Base-by-base conservation (phyloP, 2,888 invertebrate genomes). In the Acanthosepion esculentum region DNA sequence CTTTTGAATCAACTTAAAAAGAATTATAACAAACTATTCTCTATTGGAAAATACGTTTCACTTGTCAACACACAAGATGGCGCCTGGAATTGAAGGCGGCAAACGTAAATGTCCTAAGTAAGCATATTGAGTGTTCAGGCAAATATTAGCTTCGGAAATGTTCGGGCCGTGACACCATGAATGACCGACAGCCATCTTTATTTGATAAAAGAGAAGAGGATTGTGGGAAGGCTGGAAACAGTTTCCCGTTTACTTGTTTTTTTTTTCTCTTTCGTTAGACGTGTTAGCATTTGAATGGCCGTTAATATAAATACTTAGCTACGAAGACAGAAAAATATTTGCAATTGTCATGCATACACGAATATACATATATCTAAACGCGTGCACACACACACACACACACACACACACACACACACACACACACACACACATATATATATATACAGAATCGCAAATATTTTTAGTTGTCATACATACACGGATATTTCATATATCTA, bases 131-230 rank as follows among this genome's bases (percentile, higher is more conserved):
- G 78, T n/a, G n/a, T 78, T 1, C n/a, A n/a, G 78, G 78, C 33
- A 78, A 78, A 78, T 78, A 78, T 78, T 78, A 78, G n/a, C 78
- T 33, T 78, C 78, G 78, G 78, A n/a, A 78, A 78, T 78, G 78
- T 78, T 78, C 18, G 78, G n/a, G 20, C 78, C 15, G n/a, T 4
- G 78, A 78, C 33, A 33, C 78, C 33, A 78, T n/a, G 15, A 33
- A n/a, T 78, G n/a, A 33, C 5, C 12, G 78, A 33, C n/a, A n/a
- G 78, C n/a, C 78, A 78, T 78, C n/a, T 78, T 78, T 78, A n/a
- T 78, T 78, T n/a, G 78, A 78, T 33, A 33, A 78, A 78, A 59
- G 59, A 59, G 59, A 23, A 59, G 59, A 20, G 59, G n/a, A n/a
- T 15, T n/a, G n/a, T n/a, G 33, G 78, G n/a, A 78, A 78, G n/a